Percentiles rank a stretch among this genome's conserved stretches.
Conservation (phyloP, 2,888 invertebrate species). For the Melieria omissa region DNA sequence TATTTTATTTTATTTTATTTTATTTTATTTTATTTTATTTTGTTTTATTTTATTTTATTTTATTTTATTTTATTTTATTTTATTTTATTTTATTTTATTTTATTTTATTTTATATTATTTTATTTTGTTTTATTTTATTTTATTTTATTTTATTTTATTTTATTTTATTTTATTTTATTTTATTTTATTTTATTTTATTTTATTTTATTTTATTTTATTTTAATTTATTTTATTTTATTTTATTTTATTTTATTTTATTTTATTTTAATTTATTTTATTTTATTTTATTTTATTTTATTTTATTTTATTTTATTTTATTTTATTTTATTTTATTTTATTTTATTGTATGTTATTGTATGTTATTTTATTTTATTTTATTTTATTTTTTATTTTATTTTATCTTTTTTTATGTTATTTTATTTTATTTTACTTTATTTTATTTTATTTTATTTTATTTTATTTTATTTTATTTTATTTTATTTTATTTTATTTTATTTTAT, state of each 20-base stretch:
- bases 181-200: conserved; percentile 18
- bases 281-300: too few species aligned
- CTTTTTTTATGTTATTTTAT: too few species aligned
- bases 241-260: conserved; percentile 21
- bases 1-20: not conserved
- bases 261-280: not conserved
- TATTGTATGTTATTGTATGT: too few species aligned
- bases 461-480: not conserved
- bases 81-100: too few species aligned
- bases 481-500: conserved; percentile 6
- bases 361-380: too few species aligned
- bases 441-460: conserved; percentile 4
- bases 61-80: too few species aligned
- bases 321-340: too few species aligned
- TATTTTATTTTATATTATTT: too few species aligned
- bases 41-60: too few species aligned
- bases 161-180: conserved; percentile 36
- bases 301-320: too few species aligned
- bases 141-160: conserved; percentile 25
- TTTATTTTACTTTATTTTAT: not conserved
- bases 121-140: not conserved
- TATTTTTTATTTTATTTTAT: conserved; percentile 1
- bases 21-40: conserved; percentile 2
- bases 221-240: conserved; percentile 34
- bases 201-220: conserved; percentile 42